phyloP scores from a whole-genome alignment of 2,888 invertebrate genomes.

The Phyto melanocephala region DNA sequence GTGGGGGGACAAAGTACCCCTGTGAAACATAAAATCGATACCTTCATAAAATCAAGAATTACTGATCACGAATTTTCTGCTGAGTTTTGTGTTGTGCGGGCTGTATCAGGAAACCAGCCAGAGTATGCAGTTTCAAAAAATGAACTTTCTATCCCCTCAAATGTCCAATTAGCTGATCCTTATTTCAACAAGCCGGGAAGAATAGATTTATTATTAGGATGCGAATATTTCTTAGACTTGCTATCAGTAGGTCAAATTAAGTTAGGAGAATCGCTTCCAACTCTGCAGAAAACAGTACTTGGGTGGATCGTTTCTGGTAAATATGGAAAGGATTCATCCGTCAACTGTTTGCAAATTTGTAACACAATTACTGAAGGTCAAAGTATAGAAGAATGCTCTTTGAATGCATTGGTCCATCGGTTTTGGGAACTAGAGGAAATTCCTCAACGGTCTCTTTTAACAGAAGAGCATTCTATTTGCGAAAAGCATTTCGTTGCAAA shows the following conservation, averaged over 20 bases:
- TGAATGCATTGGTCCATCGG: neutral
- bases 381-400: neutral
- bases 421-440: constrained; percentile 16
- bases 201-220: constrained; percentile 26
- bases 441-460: neutral
- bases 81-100: neutral
- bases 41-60: constrained; percentile 2
- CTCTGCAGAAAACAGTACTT: constrained; percentile 35
- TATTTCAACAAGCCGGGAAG: neutral
- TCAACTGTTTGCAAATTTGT: neutral
- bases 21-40: neutral
- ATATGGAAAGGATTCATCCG: neutral
- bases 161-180: constrained; percentile 30
- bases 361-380: neutral
- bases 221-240: constrained; percentile 33
- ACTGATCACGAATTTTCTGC: neutral
- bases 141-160: neutral
- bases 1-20: neutral
- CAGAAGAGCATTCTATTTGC: neutral
- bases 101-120: neutral
- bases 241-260: constrained; percentile 33
- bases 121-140: neutral
- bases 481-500: neutral
- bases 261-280: constrained; percentile 1
- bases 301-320: constrained; percentile 51